Evolutionary conservation across 2,113 vertebrate genomes (phyloP).

Genomic region (Hippoglossus stenolepis): DNA sequence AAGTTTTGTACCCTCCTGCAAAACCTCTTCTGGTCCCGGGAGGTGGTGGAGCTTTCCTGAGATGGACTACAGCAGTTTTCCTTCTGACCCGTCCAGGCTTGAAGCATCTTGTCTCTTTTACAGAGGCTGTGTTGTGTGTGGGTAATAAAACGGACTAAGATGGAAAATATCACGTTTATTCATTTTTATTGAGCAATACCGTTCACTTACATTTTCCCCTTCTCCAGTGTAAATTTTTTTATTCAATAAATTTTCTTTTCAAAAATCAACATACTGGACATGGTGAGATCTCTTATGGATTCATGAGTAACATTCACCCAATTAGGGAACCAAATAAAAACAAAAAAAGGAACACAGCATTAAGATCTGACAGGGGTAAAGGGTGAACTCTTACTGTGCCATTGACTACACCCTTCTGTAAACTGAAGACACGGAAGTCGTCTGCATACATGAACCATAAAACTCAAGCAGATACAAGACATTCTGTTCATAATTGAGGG

Average conservation of each 20-base stretch:
- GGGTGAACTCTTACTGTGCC: conserved; percentile 64
- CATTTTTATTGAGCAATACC: conserved; percentile 84
- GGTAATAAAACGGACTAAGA: not conserved
- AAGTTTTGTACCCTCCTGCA: too few species aligned
- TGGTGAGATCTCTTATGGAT: conserved; percentile 69
- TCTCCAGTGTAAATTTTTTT: conserved; percentile 83
- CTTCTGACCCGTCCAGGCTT: too few species aligned
- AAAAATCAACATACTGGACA: conserved; percentile 73
- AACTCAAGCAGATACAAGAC: conserved; percentile 41
- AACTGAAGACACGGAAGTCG: conserved; percentile 64
- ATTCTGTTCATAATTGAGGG: conserved; percentile 41
- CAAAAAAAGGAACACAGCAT: conserved; percentile 63
- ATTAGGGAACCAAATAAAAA: conserved; percentile 59
- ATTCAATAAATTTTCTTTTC: conserved; percentile 73
- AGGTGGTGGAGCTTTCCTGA: too few species aligned
- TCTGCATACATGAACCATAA: conserved; percentile 38
- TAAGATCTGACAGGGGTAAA: conserved; percentile 56
- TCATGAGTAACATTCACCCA: conserved; percentile 60
- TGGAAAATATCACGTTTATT: conserved; percentile 66
- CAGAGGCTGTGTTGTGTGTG: too few species aligned
- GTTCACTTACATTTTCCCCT: conserved; percentile 80
- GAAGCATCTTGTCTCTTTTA: too few species aligned
- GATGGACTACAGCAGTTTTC: too few species aligned
- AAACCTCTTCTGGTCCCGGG: too few species aligned
- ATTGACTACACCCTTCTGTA: conserved; percentile 70